Evolutionary conservation across 2,888 invertebrate genomes (phyloP).

Genomic region (Hemicrepidius hirtus): DNA sequence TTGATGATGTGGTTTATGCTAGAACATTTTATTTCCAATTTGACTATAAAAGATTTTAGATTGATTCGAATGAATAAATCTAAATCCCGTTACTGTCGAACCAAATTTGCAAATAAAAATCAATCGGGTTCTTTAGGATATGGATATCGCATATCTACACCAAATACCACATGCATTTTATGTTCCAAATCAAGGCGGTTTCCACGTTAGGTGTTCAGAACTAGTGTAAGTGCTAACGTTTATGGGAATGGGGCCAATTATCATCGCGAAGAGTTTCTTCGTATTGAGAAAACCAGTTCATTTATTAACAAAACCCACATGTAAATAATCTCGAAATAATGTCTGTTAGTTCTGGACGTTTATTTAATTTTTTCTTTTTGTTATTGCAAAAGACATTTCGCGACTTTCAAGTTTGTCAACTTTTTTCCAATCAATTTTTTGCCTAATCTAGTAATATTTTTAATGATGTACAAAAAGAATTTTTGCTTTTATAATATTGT

Average conservation of each 20-base stretch:
- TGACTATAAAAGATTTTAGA: too few relatives aligned
- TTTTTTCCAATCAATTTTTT: background rate
- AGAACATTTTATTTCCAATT: too few relatives aligned
- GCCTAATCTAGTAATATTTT: too few relatives aligned
- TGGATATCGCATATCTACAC: conserved; percentile 3
- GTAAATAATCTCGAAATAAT: conserved; percentile 34
- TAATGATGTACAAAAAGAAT: background rate
- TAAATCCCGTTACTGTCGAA: background rate
- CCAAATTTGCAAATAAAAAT: conserved; percentile 3
- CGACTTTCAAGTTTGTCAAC: conserved; percentile 4
- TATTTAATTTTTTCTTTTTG: conserved; percentile 6
- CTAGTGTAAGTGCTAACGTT: conserved; percentile 28
- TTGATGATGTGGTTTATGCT: too few relatives aligned
- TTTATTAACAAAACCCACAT: conserved; percentile 46
- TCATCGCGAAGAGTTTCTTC: conserved; percentile 49
- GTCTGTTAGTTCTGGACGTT: background rate
- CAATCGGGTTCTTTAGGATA: background rate
- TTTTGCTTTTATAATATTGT: background rate
- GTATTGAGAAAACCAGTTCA: conserved; percentile 43
- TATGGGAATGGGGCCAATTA: conserved; percentile 60
- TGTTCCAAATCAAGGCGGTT: conserved; percentile 18
- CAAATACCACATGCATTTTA: conserved; percentile 8
- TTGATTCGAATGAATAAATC: background rate
- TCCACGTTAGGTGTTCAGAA: conserved; percentile 22
- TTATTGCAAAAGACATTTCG: conserved; percentile 9